A percentile compares a stretch with the other conserved stretches of the same genome.
Conservation (phyloP, 2,888 invertebrate genomes). For the Dusona sp. region DNA sequence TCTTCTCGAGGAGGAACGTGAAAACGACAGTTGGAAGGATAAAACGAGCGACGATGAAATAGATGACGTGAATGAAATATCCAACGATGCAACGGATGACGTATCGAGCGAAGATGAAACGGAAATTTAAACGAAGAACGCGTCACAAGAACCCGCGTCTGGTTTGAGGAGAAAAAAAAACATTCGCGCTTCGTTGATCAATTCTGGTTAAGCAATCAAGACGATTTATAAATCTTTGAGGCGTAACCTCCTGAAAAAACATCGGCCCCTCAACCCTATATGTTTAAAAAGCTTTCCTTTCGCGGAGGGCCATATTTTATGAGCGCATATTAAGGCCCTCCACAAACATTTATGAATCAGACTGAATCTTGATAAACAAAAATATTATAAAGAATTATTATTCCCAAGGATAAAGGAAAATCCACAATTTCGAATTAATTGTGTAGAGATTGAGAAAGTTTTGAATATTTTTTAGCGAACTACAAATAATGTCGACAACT, state of each 20-base stretch:
- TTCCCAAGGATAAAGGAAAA: neutral
- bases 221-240: no score
- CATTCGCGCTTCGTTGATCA: neutral
- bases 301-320: neutral
- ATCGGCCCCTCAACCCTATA: no score
- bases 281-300: no score
- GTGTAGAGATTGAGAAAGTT: neutral
- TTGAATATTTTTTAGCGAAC: neutral
- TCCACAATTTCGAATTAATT: neutral
- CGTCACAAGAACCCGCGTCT: neutral
- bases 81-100: neutral
- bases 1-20: neutral
- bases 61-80: neutral
- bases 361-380: neutral
- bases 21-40: neutral
- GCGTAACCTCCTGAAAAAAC: no score
- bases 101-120: neutral
- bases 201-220: no score
- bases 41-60: neutral
- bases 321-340: neutral
- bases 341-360: neutral
- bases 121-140: neutral
- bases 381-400: neutral
- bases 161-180: neutral
- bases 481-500: no score